Base-by-base conservation (phyloP, 2,888 invertebrate species). In the Temnothorax rugatulus region DNA sequence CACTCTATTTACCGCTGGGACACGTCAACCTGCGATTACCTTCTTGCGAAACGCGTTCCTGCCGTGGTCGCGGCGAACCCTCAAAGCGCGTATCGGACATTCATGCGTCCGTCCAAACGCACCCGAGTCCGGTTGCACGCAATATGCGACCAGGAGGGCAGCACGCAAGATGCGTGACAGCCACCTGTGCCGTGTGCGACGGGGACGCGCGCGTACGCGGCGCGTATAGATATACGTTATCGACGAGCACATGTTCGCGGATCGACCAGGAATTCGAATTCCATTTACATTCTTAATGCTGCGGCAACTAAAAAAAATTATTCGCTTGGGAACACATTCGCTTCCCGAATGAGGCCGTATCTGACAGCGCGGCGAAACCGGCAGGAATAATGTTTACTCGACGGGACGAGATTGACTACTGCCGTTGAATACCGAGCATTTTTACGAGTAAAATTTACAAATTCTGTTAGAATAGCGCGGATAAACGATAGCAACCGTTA, bases 1-100 rank as follows among this genome's bases (percentile, higher is more conserved):
- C 41, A 29, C 47, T 57, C 85, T 81, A 81, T 88, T 84, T 87
- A 84, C 81, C 61, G 75, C 68, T 71, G 11, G 71, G 59, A 34
- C 81, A 69, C 57, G 73, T 25, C 38, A 61, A 83, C 71, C 85
- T 84, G 68, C 63, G 83, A 87, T 85, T 89, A 84, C 63, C 86
- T 86, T 79, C 90, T 85, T 87, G 84, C 85, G 71, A 69, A 77
- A 89, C 79, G 34, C 34, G 79, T 81, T 81, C 73, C 79, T 81
- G 8, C 18, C 59, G 79, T 25, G 79, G 79, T 73, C 59, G 79
- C n/a, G 15, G 79, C 54, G 38, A 38, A 61, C 25, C 79, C 79
- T 69, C 66, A 59, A 69, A 82, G 52, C 83, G 52, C 61, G 50
- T 63, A 79, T 77, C 59, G 68, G 52, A 83, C 83, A 77, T 79